These are phyloP conservation scores for Pristionchus maxplancki DNA, from an alignment of 2,888 invertebrate species.

Conservation along the genomic window DNA sequence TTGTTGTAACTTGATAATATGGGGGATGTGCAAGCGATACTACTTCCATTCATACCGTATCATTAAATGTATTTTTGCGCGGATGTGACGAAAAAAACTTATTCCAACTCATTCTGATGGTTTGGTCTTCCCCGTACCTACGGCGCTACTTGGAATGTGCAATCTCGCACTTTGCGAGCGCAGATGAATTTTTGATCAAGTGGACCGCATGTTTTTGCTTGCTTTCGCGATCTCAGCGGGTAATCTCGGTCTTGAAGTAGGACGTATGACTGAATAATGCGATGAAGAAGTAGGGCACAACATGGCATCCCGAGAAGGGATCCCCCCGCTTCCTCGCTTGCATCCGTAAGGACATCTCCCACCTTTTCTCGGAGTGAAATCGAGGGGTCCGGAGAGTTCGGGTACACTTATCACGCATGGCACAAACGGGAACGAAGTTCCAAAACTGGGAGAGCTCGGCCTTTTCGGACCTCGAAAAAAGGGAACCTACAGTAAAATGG, in stretches of 20 bases:
- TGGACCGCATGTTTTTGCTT: neutral
- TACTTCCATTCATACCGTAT: too few relatives aligned
- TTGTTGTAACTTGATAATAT: too few relatives aligned
- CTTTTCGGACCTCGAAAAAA: too few relatives aligned
- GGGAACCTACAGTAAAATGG: too few relatives aligned
- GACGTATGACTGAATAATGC: slow-evolving; percentile 4
- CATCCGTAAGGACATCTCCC: neutral
- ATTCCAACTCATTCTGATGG: neutral
- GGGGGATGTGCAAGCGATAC: too few relatives aligned
- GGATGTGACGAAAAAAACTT: too few relatives aligned
- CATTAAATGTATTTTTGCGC: too few relatives aligned
- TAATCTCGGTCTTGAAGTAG: neutral
- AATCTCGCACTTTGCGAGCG: neutral
- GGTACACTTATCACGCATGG: neutral
- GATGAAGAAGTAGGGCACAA: neutral
- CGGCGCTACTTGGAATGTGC: neutral
- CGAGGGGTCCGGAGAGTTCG: neutral
- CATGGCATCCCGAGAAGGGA: neutral
- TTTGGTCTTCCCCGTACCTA: neutral
- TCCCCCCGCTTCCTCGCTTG: neutral
- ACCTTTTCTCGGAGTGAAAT: neutral
- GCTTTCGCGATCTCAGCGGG: neutral
- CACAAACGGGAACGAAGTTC: neutral
- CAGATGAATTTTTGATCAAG: neutral
- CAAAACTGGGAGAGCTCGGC: too few relatives aligned